Evolutionary conservation across 2,797 vertebrate genomes (phyloP), one percentile per base, ranked within the genome.

Genomic region (Pempheris klunzingeri): DNA sequence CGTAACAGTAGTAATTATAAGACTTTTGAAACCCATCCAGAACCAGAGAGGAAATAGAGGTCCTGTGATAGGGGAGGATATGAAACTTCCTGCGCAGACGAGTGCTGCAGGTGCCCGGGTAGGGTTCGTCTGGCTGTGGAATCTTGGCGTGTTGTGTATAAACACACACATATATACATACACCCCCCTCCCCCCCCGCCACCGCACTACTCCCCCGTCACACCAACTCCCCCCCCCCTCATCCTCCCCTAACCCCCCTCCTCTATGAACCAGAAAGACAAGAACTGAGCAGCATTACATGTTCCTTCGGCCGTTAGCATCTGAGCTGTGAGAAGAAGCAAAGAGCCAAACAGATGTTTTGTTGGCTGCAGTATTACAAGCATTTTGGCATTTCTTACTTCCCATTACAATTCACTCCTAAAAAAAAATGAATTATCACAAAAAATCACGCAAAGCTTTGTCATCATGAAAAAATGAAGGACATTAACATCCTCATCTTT

Each of bases 61-160:
- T 95, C 93, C 92, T 78, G 88, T 93, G 91, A 95, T 94, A 91
- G 92, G 93, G 94, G 94, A 96, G 95, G 95, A 96, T 95, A 96
- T 96, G 95, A 96, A 93, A 95, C 94, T 96, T 98, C 96, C 96
- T 97, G 95, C 89, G 39, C 92, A 95, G 95, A 94, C 93, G 74
- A 91, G 88, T 77, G 87, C 92, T 88, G 91, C 95, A 96, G 95
- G 95, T 97, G 96, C 95, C 93, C 85, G 10, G 89, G 46, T 86
- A 86, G 92, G 91, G 87, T 95, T 92, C 82, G 88, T 88, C 89
- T 93, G 92, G 86, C 93, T 95, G 89, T 91, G 92, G 94, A 95
- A 93, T 95, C 92, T 94, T 94, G 94, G 93, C 80, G 36, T 87
- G 84, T 88, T 90, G 80, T 76, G 83, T 85, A 79, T 86, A 91